These are phyloP conservation scores for Oophaga sylvatica DNA, from an alignment of 2,797 vertebrate species.

Conservation along the genomic window DNA sequence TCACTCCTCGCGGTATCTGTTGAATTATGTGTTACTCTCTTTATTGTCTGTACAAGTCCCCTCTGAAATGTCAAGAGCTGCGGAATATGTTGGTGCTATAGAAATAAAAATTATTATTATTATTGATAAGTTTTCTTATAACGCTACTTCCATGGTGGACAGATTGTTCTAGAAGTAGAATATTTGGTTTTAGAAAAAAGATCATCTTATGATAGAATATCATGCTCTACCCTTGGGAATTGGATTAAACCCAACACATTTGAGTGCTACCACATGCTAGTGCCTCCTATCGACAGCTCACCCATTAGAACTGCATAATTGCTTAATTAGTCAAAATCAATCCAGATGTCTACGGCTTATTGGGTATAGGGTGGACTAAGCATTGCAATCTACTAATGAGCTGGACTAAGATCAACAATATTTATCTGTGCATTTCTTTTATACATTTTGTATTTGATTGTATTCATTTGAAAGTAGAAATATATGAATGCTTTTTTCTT, in stretches of 20 bases:
- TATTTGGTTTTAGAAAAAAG: not conserved
- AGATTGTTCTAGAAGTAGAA: not conserved
- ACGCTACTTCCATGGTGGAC: not conserved
- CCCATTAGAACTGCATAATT: not conserved
- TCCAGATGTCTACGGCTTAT: not conserved
- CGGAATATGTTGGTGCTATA: too few relatives aligned
- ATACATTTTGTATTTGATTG: too few relatives aligned
- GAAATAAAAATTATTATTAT: too few relatives aligned
- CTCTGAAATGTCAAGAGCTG: too few relatives aligned
- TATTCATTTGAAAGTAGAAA: too few relatives aligned
- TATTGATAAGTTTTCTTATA: not conserved
- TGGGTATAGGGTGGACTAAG: not conserved
- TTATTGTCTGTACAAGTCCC: too few relatives aligned
- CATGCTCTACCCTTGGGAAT: not conserved
- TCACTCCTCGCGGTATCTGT: too few relatives aligned
- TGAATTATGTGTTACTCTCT: too few relatives aligned
- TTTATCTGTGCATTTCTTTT: not conserved
- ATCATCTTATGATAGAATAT: not conserved
- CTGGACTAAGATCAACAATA: not conserved
- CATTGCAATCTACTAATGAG: not conserved
- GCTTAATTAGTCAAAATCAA: not conserved
- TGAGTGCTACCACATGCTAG: not conserved
- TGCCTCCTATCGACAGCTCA: not conserved
- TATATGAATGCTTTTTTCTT: too few relatives aligned
- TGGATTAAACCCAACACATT: not conserved